Percentiles rank a stretch among this genome's conserved stretches.
phyloP scores from a whole-genome alignment of 2,113 vertebrate genomes.

The Triplophysa dalaica region DNA sequence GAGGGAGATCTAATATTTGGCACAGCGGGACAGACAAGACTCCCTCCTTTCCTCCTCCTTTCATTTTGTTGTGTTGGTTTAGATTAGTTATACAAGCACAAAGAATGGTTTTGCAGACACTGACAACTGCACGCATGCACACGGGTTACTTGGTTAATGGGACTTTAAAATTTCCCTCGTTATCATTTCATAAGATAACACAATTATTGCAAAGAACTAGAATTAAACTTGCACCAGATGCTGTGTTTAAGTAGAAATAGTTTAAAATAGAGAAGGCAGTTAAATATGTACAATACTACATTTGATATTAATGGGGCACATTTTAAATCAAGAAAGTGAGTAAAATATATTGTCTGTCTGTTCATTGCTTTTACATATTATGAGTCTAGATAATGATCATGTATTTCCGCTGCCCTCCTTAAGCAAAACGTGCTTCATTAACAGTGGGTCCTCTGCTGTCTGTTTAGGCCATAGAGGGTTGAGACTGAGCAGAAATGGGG shows the following conservation, averaged over 20 bases:
- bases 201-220: neutral
- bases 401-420: slow-evolving; percentile 57
- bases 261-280: neutral
- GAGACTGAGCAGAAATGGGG: slow-evolving; percentile 78
- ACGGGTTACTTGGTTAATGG: slow-evolving; percentile 23
- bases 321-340: no score
- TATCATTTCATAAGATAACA: neutral
- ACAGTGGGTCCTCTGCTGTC: slow-evolving; percentile 65
- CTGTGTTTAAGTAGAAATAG: neutral
- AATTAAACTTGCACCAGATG: neutral
- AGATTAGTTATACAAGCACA: slow-evolving; percentile 39
- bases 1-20: slow-evolving; percentile 79
- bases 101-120: slow-evolving; percentile 30
- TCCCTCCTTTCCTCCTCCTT: slow-evolving; percentile 62
- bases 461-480: slow-evolving; percentile 60
- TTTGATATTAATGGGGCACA: no score
- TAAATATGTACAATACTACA: neutral
- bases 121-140: slow-evolving; percentile 41
- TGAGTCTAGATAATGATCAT: slow-evolving; percentile 17
- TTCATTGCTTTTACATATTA: neutral
- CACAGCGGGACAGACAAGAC: slow-evolving; percentile 75
- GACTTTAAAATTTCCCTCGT: neutral
- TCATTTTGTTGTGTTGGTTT: slow-evolving; percentile 51
- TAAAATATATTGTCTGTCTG: no score
- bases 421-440: slow-evolving; percentile 61